These are phyloP conservation scores for Synanthedon vespiformis DNA, from an alignment of 2,888 invertebrate genomes.

Conservation along the genomic window DNA sequence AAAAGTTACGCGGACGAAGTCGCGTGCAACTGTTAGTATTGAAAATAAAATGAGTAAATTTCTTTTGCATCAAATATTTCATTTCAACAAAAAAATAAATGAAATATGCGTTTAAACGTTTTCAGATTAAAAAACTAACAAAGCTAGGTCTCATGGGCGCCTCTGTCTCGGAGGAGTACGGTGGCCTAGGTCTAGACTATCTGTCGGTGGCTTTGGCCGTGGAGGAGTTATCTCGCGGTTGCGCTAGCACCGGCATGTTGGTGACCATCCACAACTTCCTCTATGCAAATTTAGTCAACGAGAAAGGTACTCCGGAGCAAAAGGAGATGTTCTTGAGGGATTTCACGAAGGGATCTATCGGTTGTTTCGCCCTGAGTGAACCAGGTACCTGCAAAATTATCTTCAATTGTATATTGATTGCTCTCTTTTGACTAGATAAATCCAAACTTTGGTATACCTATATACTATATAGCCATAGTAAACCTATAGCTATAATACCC, in stretches of 20 bases:
- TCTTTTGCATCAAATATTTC: slow-evolving; percentile 1
- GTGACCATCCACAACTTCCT: slow-evolving; percentile 84
- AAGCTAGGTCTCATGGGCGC: slow-evolving; percentile 79
- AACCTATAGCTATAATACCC: no score
- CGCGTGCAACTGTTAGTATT: no score
- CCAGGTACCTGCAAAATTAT: slow-evolving; percentile 62
- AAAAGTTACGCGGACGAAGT: no score
- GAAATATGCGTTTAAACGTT: slow-evolving; percentile 1
- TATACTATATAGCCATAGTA: no score
- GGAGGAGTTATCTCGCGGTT: slow-evolving; percentile 82
- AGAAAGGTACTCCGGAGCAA: slow-evolving; percentile 75
- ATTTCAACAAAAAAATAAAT: no score
- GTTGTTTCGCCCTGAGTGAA: slow-evolving; percentile 86
- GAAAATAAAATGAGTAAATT: neutral
- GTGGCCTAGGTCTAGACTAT: slow-evolving; percentile 78
- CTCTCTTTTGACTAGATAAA: neutral
- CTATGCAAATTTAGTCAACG: slow-evolving; percentile 77
- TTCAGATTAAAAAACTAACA: slow-evolving; percentile 76
- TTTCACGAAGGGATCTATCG: slow-evolving; percentile 74
- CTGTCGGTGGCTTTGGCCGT: slow-evolving; percentile 79
- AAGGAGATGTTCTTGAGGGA: slow-evolving; percentile 74
- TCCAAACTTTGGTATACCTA: no score
- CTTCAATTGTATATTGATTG: neutral
- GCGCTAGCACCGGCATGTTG: slow-evolving; percentile 82
- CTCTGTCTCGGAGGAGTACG: slow-evolving; percentile 72